Evolutionary conservation across 30 jellyfish, hydroid and myxozoan genomes (phyloP).

Genomic region (Phacellophora camtschatica): DNA sequence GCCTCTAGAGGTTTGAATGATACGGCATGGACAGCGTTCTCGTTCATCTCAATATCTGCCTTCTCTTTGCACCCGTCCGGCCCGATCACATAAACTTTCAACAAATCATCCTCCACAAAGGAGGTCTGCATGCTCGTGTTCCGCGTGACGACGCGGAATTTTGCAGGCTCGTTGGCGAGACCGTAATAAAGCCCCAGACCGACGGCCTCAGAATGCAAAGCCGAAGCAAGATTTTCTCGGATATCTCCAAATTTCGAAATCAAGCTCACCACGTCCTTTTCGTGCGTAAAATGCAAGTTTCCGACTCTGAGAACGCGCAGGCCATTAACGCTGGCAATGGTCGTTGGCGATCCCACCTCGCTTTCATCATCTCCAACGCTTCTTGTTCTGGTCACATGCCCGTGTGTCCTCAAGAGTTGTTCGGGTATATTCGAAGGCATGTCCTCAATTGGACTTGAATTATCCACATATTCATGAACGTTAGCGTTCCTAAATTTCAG

Average conservation of each 20-base stretch:
- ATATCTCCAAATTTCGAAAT: conserved; percentile 55
- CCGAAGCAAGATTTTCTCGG: conserved; percentile 63
- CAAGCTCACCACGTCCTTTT: conserved; percentile 17
- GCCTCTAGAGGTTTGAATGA: conserved; percentile 32
- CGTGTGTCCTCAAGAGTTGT: background rate
- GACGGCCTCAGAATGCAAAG: conserved; percentile 65
- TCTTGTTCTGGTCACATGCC: background rate
- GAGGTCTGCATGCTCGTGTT: conserved; percentile 58
- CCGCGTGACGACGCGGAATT: conserved; percentile 60
- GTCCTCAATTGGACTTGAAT: conserved; percentile 40
- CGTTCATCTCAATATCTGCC: conserved; percentile 24
- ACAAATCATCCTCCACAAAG: conserved; percentile 33
- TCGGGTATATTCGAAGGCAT: conserved; percentile 53
- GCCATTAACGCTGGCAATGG: conserved; percentile 62
- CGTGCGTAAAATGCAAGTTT: conserved; percentile 39
- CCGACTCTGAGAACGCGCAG: conserved; percentile 66
- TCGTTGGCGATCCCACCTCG: background rate
- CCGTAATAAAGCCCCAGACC: conserved; percentile 67
- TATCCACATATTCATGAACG: conserved; percentile 14
- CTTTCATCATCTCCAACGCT: background rate
- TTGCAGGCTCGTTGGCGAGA: conserved; percentile 44
- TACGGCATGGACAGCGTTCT: conserved; percentile 35
- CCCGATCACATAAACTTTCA: conserved; percentile 45
- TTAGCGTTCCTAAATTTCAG: conserved; percentile 28
- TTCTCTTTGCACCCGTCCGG: conserved; percentile 11